Evolutionary conservation across 2,113 vertebrate species (phyloP), one percentile per base, ranked within the genome.

Genomic region (Tetraodon nigroviridis): DNA sequence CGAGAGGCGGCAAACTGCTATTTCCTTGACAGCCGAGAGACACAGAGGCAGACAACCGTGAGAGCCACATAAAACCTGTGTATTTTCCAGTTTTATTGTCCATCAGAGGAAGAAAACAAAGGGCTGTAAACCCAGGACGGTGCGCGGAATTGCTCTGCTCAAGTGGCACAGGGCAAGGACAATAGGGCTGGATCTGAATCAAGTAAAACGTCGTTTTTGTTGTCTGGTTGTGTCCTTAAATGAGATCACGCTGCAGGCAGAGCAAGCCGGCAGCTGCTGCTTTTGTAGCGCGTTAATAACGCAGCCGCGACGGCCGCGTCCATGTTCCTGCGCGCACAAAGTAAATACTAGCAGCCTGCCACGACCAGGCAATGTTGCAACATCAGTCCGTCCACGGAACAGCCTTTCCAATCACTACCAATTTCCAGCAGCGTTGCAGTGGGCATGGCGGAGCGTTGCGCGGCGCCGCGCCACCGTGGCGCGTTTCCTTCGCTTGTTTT

Each of bases 11-110:
- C 66, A 73, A 69, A 66, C 71, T 80, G 82, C 67, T 71, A 76
- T 82, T 85, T 83, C 79, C 70, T 76, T 85, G 82, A 86, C 81
- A 85, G 84, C 72, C 61, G 52, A 45, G 32, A n/a, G 46, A 48
- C 6, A 48, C 8, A 50, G 32, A 40, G 51, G 71, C 76, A 80
- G 69, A 65, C 70, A 50, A 45, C 64, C 69, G 37, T 65, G 67
- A 70, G 41, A 78, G 42, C 45, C 64, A 42, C 58, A 61, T 20
- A 21, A 32, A 20, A 55, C 22, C 3, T 52, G 11, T 45, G 32
- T 47, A 69, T 75, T 70, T 49, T 58, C 40, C 51, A 63, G 27
- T 46, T 45, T 19, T 32, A 19, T 53, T 19, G 4, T 46, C 17
- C 48, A 32, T 53, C 47, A 40, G n/a, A 48, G 55, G 5, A 66